These are phyloP conservation scores for Daktulosphaira vitifoliae DNA, from an alignment of 1,140 invertebrate genomes.

Conservation along the genomic window DNA sequence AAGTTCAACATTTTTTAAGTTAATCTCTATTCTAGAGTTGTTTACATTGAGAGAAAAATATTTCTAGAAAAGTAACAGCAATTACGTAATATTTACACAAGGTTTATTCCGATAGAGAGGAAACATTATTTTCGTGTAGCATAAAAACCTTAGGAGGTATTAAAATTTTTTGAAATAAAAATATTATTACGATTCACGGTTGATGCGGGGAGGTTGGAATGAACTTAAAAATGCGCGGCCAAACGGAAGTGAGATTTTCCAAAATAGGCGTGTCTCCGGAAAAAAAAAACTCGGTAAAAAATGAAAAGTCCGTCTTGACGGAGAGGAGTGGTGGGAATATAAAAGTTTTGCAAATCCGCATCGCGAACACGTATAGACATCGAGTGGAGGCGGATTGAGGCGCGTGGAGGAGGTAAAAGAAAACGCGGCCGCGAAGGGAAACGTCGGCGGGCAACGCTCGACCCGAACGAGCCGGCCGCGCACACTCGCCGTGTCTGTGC, in stretches of 20 bases:
- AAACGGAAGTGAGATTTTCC: conserved; percentile 10
- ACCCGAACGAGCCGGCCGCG: conserved; percentile 1
- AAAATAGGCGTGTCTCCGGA: conserved; percentile 9
- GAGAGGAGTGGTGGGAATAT: not conserved
- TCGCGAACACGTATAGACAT: not conserved
- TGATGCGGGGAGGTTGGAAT: no score
- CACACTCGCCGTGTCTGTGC: conserved; percentile 17
- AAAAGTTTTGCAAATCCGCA: conserved; percentile 17
- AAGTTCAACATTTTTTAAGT: no score
- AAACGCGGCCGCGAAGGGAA: not conserved
- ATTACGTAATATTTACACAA: no score
- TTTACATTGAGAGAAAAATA: no score
- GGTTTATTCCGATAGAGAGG: no score
- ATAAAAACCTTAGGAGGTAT: no score
- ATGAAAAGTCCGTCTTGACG: not conserved
- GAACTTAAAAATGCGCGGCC: not conserved
- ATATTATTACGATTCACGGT: no score
- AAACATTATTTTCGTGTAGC: no score
- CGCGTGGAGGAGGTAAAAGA: not conserved
- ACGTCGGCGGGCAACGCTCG: conserved; percentile 7
- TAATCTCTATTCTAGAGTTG: no score
- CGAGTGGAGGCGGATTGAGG: not conserved
- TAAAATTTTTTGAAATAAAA: no score
- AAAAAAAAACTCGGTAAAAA: not conserved
- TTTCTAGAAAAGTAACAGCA: no score